A percentile compares a stretch with the other conserved stretches of the same genome.
phyloP scores from a whole-genome alignment of 1,140 invertebrate genomes.

The Helicorthomorpha holstii region DNA sequence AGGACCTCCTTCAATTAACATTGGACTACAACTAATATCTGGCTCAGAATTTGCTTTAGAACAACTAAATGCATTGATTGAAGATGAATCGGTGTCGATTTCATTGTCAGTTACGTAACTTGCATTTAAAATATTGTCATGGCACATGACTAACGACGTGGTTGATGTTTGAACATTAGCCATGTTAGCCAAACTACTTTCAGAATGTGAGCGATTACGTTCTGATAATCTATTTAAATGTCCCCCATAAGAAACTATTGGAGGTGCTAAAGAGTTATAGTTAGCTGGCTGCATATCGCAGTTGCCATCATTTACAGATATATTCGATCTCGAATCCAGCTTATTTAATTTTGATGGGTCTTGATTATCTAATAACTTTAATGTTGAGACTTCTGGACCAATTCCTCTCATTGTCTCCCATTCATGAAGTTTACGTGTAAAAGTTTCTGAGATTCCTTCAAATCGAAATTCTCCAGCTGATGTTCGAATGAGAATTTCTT shows the following conservation, averaged over 20 bases:
- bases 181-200: constrained; percentile 42
- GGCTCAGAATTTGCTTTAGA: constrained; percentile 21
- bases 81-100: not conserved
- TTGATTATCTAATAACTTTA: constrained; percentile 46
- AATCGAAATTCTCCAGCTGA: constrained; percentile 62
- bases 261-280: constrained; percentile 18
- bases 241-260: constrained; percentile 17
- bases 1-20: not conserved
- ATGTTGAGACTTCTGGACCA: constrained; percentile 58
- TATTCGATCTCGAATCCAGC: constrained; percentile 7
- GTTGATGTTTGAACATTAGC: constrained; percentile 7
- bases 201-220: constrained; percentile 40
- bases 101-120: not conserved
- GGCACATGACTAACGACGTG: constrained; percentile 1
- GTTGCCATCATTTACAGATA: constrained; percentile 28
- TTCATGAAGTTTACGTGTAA: constrained; percentile 71
- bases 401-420: constrained; percentile 74
- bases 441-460: constrained; percentile 68
- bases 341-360: constrained; percentile 21
- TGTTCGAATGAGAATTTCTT: constrained; percentile 61
- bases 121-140: not conserved
- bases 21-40: constrained; percentile 10
- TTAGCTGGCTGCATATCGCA: not conserved
- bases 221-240: too few species aligned
- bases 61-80: too few species aligned